Base-by-base conservation (phyloP, 2,888 invertebrate species). In the Tachina grossa region DNA sequence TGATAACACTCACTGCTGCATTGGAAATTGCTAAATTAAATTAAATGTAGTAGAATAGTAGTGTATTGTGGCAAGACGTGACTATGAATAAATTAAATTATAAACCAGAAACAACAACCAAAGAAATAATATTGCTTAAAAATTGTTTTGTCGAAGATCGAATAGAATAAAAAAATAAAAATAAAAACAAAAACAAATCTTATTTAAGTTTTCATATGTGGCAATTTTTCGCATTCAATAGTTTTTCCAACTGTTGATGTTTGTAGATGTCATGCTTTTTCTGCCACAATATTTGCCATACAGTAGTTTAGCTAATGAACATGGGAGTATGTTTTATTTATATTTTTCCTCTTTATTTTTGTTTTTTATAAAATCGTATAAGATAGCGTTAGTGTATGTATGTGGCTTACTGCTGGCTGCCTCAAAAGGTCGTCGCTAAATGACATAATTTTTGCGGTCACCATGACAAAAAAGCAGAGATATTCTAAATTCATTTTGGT, bases 71-170 rank as follows among this genome's bases (percentile, higher is more conserved):
- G 81, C 84, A 82, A 85, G 69, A 87, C 87, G 87, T 87, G 87
- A 87, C 87, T 87, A 82, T 86, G 87, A 86, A 87, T 87, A 87
- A 87, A 87, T 87, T 87, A 87, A 84, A 84, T 83, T 86, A 83
- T 83, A 86, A 79, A 16, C 39, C 68, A 78, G 63, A 51, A 78
- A 74, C 45, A 82, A 66, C 41, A 68, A 41, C 31, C 74, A 55
- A 22, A 22, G 45, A 72, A 72, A 75, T 81, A 77, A 75, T 85
- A 79, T 83, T 83, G 75, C 85, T 77, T 43, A 85, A 68, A 85
- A 68, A 85, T 74, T 74, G 66, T 53, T 68, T 31, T 31, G 31
- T 31, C 13, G 19, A 57, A 74, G 51, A 55, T 31, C 31, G 31
- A 3, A 31, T 31, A 16, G 39, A 65, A 41, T 51, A 9, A 45